These are phyloP conservation scores for Morelia viridis DNA, from an alignment of 2,797 vertebrate species.

Conservation along the genomic window DNA sequence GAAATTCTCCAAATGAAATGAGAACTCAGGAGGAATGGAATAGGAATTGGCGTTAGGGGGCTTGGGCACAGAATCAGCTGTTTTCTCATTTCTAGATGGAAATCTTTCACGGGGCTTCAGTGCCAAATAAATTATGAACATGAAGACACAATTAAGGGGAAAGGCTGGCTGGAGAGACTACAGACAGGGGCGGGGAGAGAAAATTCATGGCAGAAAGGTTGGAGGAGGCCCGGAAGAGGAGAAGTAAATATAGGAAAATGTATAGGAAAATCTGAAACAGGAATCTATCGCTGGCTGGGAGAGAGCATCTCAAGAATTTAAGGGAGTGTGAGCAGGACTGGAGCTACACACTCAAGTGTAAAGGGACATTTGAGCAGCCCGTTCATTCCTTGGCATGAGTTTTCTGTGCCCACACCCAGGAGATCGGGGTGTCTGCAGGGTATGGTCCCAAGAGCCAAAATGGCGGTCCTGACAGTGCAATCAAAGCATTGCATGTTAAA, in stretches of 20 bases:
- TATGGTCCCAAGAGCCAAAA: background rate
- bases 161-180: background rate
- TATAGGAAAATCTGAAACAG: background rate
- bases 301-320: background rate
- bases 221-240: background rate
- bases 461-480: background rate
- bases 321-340: background rate
- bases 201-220: background rate
- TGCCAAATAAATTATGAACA: background rate
- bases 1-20: background rate
- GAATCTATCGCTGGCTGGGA: background rate
- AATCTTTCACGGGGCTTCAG: background rate
- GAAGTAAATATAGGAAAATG: background rate
- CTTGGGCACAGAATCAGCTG: background rate
- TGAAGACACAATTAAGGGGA: background rate
- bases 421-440: background rate
- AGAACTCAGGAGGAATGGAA: background rate
- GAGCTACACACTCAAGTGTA: background rate
- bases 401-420: background rate
- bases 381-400: background rate
- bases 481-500: background rate
- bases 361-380: background rate
- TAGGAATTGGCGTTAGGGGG: background rate
- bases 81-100: background rate
- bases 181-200: background rate